Evolutionary conservation across 2,888 invertebrate genomes (phyloP).

Genomic region (Metallyticus violacea): DNA sequence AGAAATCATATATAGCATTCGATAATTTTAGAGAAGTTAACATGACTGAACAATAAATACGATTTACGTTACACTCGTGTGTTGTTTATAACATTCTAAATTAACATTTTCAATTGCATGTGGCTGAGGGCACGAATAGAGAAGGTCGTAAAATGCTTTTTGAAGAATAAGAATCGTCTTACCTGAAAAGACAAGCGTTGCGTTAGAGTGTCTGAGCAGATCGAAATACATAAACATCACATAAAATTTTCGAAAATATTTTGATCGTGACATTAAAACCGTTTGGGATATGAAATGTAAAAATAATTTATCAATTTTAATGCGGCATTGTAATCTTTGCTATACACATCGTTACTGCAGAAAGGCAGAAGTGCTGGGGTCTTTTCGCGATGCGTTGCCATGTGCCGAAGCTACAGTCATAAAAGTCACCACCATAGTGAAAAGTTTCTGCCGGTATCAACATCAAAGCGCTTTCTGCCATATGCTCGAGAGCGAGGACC

Average conservation of each 20-base stretch:
- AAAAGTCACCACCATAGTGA: neutral
- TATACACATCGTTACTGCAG: too few species aligned
- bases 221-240: neutral
- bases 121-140: neutral
- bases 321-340: neutral
- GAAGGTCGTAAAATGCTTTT: neutral
- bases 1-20: too few species aligned
- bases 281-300: neutral
- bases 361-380: neutral
- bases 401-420: neutral
- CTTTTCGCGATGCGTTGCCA: neutral
- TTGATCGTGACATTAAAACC: conserved; percentile 4
- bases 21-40: too few species aligned
- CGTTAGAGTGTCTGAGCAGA: neutral
- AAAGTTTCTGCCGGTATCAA: neutral
- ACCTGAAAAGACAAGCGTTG: neutral
- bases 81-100: too few species aligned
- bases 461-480: neutral
- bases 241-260: neutral
- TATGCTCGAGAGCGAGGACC: too few species aligned
- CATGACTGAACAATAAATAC: too few species aligned
- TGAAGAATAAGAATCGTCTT: neutral
- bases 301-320: conserved; percentile 16
- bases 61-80: too few species aligned
- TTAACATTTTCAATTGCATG: too few species aligned